Evolutionary conservation across 2,797 vertebrate species (phyloP), one percentile per base, ranked within the genome.

Genomic region (Gobio occitaniae): DNA sequence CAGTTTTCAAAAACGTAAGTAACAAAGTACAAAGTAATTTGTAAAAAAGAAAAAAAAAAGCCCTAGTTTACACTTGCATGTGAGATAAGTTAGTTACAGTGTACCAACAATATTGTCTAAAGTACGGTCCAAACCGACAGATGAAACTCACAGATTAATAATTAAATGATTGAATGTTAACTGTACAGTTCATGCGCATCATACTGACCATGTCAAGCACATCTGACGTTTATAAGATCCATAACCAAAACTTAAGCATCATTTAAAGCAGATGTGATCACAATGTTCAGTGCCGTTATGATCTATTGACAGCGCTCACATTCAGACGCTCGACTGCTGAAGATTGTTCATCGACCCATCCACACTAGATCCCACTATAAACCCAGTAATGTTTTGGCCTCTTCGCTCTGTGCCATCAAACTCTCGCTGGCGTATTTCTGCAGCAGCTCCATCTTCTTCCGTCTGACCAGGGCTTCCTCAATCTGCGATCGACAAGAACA

Each of bases 361-460:
- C 11, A 69, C 7, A 61, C 75, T 48, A n/a, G 32, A 19, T n/a
- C 38, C 38, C 69, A 3, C 92, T 94, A 99, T 38, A 99, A 88
- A 0, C 98, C 98, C 83, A 99, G 69, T 4, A 99, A 94, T 1
- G 96, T 92, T 89, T 93, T 96, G 76, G 98, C 97, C 29, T 99
- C 97, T 84, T 97, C 96, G 0, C 98, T 99, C 90, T 99, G 98
- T 1, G 97, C 97, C 95, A 98, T 96, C 32, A 99, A 93, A 6
- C 96, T 96, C 91, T 99, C 97, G 3, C 98, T 99, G 79, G 98
- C 97, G 0, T 99, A 99, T 21, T 97, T 98, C 91, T 98, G 96
- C 32, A 99, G 91, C 63, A 99, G 89, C 88, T 99, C 98, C 97
- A 98, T 99, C 95, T 99, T 99, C 94, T 98, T 99, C 88, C 97